Percentiles rank a stretch among this genome's conserved stretches.
Evolutionary conservation across 2,888 invertebrate species (phyloP).

Genomic region (Athripsodes cinereus): DNA sequence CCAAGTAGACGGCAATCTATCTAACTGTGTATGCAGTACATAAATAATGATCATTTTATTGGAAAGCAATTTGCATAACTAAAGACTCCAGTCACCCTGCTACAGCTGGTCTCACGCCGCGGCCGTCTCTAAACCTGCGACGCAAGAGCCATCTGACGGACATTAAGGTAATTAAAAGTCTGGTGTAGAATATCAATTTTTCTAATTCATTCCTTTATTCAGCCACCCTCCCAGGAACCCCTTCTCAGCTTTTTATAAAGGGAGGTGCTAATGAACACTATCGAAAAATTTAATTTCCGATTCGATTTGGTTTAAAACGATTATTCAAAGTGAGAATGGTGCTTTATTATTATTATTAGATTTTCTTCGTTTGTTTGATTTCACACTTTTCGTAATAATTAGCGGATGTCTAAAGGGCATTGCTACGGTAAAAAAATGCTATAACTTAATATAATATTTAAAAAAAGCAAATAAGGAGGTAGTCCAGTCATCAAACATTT

Average conservation of each 20-base stretch:
- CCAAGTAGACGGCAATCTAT: too few relatives aligned
- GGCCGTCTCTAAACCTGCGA: conserved; percentile 13
- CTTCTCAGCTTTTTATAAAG: not conserved
- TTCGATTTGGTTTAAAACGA: too few relatives aligned
- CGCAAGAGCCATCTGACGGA: conserved; percentile 19
- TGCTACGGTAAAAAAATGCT: too few relatives aligned
- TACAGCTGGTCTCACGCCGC: conserved; percentile 10
- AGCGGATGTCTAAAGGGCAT: too few relatives aligned
- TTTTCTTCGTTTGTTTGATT: too few relatives aligned
- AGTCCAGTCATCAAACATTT: too few relatives aligned
- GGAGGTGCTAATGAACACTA: too few relatives aligned
- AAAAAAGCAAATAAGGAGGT: too few relatives aligned
- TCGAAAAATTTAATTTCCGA: not conserved
- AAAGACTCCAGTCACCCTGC: conserved; percentile 11
- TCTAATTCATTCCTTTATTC: not conserved
- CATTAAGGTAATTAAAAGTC: conserved; percentile 26
- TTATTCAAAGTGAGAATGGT: not conserved
- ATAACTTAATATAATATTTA: too few relatives aligned
- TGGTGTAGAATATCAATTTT: conserved; percentile 24
- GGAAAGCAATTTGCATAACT: conserved; percentile 27
- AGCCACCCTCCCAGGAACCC: not conserved
- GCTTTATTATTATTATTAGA: too few relatives aligned
- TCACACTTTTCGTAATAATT: too few relatives aligned
- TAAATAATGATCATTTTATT: conserved; percentile 14
- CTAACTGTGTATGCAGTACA: too few relatives aligned